phyloP scores from a whole-genome alignment of 2,888 invertebrate genomes.

The Eilema griseolum region DNA sequence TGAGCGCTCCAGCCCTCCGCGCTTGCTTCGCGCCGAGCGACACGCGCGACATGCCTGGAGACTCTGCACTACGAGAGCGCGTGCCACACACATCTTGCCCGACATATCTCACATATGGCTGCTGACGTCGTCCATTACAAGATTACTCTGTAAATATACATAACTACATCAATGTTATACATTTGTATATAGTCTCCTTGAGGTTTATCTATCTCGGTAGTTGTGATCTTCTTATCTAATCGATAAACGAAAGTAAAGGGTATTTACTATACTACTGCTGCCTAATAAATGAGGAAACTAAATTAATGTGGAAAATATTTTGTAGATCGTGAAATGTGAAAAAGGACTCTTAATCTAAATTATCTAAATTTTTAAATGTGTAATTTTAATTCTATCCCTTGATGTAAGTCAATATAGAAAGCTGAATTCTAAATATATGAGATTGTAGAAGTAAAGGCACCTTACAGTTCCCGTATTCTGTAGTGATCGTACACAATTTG shows the following conservation, averaged over 20 bases:
- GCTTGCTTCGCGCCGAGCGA: conserved; percentile 37
- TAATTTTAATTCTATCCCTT: conserved; percentile 46
- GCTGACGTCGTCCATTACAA: conserved; percentile 54
- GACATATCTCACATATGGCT: conserved; percentile 65
- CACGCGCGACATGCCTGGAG: conserved; percentile 25
- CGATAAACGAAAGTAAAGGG: conserved; percentile 43
- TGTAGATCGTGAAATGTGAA: conserved; percentile 40
- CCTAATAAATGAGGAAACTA: conserved; percentile 31
- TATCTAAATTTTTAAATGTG: conserved; percentile 35
- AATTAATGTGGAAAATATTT: conserved; percentile 34
- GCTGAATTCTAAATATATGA: conserved; percentile 74
- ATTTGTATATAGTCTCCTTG: conserved; percentile 41
- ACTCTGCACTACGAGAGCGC: conserved; percentile 24
- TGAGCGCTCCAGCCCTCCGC: conserved; percentile 59
- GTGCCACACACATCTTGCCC: conserved; percentile 38
- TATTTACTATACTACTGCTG: conserved; percentile 40
- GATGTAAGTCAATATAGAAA: conserved; percentile 61
- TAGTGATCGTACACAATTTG: conserved; percentile 38
- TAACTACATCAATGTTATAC: conserved; percentile 30
- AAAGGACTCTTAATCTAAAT: conserved; percentile 22
- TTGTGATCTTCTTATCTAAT: conserved; percentile 42
- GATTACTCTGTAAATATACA: conserved; percentile 53
- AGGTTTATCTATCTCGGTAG: conserved; percentile 46
- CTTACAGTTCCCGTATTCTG: conserved; percentile 31
- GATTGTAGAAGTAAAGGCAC: conserved; percentile 36